A percentile compares a stretch with the other conserved stretches of the same genome.
phyloP scores from a whole-genome alignment of 2,888 invertebrate species.

The Dendrolimus houi region DNA sequence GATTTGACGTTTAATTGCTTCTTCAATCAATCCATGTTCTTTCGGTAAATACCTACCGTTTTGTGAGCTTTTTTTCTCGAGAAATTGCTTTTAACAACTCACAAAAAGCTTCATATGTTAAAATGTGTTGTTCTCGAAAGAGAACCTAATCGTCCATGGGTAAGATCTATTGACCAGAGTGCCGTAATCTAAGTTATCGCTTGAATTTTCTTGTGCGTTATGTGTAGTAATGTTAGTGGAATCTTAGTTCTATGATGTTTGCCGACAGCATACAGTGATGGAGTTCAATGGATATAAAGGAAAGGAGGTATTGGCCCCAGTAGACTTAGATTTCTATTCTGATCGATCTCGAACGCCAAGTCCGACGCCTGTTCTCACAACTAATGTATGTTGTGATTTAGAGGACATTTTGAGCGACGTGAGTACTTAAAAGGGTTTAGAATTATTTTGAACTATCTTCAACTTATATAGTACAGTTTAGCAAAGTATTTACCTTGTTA shows the following conservation, averaged over 20 bases:
- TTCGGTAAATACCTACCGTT: constrained; percentile 31
- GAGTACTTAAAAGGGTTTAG: constrained; percentile 25
- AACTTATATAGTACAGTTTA: too few relatives aligned
- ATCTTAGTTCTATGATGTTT: constrained; percentile 39
- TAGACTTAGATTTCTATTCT: constrained; percentile 51
- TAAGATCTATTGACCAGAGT: constrained; percentile 30
- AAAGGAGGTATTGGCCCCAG: constrained; percentile 61
- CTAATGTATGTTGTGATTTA: constrained; percentile 61
- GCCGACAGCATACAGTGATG: constrained; percentile 67
- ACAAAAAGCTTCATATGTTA: constrained; percentile 16
- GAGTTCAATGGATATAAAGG: constrained; percentile 64
- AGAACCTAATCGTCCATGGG: constrained; percentile 70
- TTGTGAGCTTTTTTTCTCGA: background rate
- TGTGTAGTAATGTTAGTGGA: constrained; percentile 34
- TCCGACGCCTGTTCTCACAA: constrained; percentile 54
- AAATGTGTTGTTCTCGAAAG: constrained; percentile 69
- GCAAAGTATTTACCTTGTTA: too few relatives aligned
- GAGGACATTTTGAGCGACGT: constrained; percentile 74
- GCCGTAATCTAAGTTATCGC: constrained; percentile 11
- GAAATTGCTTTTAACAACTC: constrained; percentile 7
- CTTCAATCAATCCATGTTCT: constrained; percentile 14
- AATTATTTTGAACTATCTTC: background rate
- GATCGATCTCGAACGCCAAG: constrained; percentile 52
- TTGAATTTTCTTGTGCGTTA: constrained; percentile 15
- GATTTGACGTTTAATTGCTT: constrained; percentile 41